Conservation (phyloP, 1,140 invertebrate species). For the Aethina tumida region DNA sequence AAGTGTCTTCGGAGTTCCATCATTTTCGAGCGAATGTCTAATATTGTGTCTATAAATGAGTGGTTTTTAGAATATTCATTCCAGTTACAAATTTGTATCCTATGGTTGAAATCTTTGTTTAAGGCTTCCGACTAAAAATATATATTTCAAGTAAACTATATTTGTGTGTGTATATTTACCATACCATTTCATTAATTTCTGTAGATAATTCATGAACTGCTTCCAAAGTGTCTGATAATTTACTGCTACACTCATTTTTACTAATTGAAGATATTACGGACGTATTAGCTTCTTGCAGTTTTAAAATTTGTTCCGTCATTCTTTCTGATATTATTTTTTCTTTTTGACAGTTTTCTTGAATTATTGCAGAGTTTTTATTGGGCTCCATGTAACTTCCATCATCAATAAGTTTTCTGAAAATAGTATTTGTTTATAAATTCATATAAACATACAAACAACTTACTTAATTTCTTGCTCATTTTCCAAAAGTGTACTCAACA, state of each 20-base stretch:
- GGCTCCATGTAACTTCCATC: no score
- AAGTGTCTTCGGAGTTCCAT: conserved; percentile 34
- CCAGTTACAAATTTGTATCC: conserved; percentile 14
- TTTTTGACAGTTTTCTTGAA: conserved; percentile 11
- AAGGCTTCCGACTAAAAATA: conserved; percentile 35
- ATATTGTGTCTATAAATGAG: no score
- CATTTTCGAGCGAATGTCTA: conserved; percentile 28
- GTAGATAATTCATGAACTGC: conserved; percentile 36
- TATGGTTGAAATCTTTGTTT: conserved; percentile 17
- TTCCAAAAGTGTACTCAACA: conserved; percentile 38
- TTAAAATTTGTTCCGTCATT: conserved; percentile 20
- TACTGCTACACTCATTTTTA: conserved; percentile 7
- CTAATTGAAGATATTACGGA: conserved; percentile 7
- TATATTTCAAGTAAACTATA: conserved; percentile 7
- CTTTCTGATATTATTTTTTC: conserved; percentile 17
- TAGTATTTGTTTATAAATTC: no score
- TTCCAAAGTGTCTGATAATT: conserved; percentile 24
- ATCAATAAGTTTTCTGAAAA: no score
- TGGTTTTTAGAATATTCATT: no score
- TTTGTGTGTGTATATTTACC: conserved; percentile 20
- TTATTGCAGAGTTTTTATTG: not conserved
- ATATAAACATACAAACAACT: no score
- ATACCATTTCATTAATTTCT: conserved; percentile 35
- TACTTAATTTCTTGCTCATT: conserved; percentile 41
- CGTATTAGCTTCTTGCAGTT: conserved; percentile 28